Percentiles rank a stretch among this genome's conserved stretches.
These are phyloP conservation scores for Drosophila jambulina DNA, from an alignment of 1,140 invertebrate species.

Conservation along the genomic window DNA sequence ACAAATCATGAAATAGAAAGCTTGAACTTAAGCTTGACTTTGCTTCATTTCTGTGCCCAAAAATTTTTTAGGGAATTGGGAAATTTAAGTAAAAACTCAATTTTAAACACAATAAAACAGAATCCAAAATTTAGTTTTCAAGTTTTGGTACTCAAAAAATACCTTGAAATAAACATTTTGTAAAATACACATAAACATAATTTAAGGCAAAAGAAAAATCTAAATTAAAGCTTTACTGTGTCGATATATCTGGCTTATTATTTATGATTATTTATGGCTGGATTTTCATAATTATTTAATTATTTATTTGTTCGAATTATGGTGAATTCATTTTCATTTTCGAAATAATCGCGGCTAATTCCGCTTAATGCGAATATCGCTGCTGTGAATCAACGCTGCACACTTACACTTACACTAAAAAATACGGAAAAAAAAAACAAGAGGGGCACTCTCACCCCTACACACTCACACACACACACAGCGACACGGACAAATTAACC, in stretches of 20 bases:
- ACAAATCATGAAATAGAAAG: too few species aligned
- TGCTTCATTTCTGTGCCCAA: too few species aligned
- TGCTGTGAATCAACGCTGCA: constrained; percentile 37
- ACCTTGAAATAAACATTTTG: background rate
- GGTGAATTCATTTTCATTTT: constrained; percentile 40
- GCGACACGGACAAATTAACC: constrained; percentile 67
- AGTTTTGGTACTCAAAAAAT: background rate
- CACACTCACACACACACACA: constrained; percentile 26
- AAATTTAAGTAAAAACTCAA: too few species aligned
- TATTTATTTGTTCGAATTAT: constrained; percentile 33
- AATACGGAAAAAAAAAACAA: background rate
- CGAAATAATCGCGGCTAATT: constrained; percentile 69
- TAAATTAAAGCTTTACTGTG: background rate
- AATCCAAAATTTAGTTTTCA: background rate
- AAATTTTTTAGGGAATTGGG: too few species aligned
- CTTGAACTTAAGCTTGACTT: too few species aligned
- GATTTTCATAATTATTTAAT: constrained; percentile 21
- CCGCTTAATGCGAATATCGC: constrained; percentile 30
- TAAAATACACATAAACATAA: background rate
- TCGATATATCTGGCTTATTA: background rate
- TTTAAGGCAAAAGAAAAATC: background rate
- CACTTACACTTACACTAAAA: constrained; percentile 6
- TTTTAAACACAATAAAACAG: too few species aligned
- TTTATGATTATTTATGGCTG: constrained; percentile 9
- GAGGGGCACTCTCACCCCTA: background rate